phyloP scores from a whole-genome alignment of 2,888 invertebrate species.

The Drosophila heteroneura region DNA sequence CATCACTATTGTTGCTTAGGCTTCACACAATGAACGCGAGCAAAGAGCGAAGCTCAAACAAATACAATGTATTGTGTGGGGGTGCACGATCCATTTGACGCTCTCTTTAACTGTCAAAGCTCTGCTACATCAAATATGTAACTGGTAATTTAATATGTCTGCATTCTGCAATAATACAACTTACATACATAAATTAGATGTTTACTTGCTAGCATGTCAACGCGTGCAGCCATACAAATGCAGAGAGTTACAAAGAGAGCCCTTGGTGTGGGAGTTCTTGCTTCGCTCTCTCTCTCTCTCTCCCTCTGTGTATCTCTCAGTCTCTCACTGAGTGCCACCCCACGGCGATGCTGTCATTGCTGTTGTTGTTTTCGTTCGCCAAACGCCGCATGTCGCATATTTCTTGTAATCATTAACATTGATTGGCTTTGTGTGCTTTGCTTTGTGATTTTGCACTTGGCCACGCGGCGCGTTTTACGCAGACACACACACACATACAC shows the following conservation, averaged over 20 bases:
- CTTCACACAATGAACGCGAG: constrained; percentile 22
- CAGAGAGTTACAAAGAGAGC: constrained; percentile 34
- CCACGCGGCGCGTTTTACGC: constrained; percentile 48
- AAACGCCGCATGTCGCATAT: constrained; percentile 58
- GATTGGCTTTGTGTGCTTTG: constrained; percentile 61
- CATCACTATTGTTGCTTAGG: constrained; percentile 26
- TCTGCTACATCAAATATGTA: not conserved
- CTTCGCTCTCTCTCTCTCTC: constrained; percentile 12
- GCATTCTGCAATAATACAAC: not conserved
- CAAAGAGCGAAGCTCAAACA: constrained; percentile 23
- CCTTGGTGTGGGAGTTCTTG: constrained; percentile 46
- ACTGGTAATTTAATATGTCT: constrained; percentile 16
- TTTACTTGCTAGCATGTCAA: constrained; percentile 18
- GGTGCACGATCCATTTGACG: constrained; percentile 24
- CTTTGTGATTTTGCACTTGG: constrained; percentile 66
- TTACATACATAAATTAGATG: constrained; percentile 2
- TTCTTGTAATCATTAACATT: constrained; percentile 63
- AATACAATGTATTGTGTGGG: constrained; percentile 3
- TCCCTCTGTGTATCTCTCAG: not conserved
- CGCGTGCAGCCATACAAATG: constrained; percentile 47
- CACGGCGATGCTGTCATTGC: constrained; percentile 25
- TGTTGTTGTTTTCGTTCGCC: constrained; percentile 56
- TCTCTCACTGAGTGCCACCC: constrained; percentile 15
- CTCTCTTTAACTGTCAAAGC: constrained; percentile 1
- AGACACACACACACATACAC: constrained; percentile 10